Evolutionary conservation across 1,140 invertebrate species (phyloP), one percentile per base, ranked within the genome.

Genomic region (Manduca sexta): DNA sequence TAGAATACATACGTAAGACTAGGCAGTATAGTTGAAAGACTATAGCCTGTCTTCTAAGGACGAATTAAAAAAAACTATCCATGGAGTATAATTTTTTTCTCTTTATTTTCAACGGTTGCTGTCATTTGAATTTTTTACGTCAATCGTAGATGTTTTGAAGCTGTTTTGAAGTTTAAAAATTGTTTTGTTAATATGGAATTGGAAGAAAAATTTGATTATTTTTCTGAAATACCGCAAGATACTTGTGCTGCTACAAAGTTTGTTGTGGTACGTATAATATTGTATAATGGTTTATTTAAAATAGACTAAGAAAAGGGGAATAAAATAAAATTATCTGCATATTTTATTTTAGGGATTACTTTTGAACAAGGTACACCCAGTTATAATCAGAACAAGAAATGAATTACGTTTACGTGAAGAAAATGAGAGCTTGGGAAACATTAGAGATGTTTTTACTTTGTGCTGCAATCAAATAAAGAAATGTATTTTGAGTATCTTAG

Each of bases 401-500:
- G 64, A 67, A 49, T 42, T 80, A 37, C 52, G 52, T 41, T 37
- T 39, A 13, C 33, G 41, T 15, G 53, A 52, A 29, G 45, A 59
- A 10, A 35, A 56, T 12, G 57, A 64, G 17, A 31, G 60, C 39
- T 39, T 55, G 13, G 21, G 31, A 26, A 72, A 69, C 55, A 48
- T 74, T 31, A 58, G 56, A 4, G 66, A 81, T 50, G 63, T 79
- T 18, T 79, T 68, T 43, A 52, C 62, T 26, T 53, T 84, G n/a
- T 81, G 76, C 61, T 64, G 64, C n/a, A 78, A 72, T 56, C 81
- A 84, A 60, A 76, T 84, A 12, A 81, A 73, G 40, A 84, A 84
- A 61, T 78, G 72, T 54, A 37, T 81, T 14, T 33, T 74, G 10
- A 71, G 60, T 48, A 56, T 82, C 29, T 52, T 82, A 31, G 74